These are phyloP conservation scores for Apis cerana DNA, from an alignment of 1,140 invertebrate species.

Conservation along the genomic window DNA sequence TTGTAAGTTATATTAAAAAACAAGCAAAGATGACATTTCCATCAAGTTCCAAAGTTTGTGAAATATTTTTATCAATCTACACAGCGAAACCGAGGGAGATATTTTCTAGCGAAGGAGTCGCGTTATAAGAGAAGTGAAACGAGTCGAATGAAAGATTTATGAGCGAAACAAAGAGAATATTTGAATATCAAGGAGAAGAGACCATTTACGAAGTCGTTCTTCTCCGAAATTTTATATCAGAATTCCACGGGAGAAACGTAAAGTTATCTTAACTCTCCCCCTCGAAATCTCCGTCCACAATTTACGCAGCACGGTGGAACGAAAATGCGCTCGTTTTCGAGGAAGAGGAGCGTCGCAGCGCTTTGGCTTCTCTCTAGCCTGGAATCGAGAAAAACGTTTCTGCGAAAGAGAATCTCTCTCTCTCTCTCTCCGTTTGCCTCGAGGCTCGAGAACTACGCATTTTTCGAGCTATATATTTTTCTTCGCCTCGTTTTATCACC, in stretches of 20 bases:
- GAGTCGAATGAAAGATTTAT: background rate
- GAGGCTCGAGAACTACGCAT: constrained; percentile 1
- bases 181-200: background rate
- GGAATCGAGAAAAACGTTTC: constrained; percentile 49
- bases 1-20: too few species aligned
- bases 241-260: too few species aligned
- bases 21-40: too few species aligned
- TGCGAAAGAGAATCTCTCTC: constrained; percentile 10
- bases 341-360: constrained; percentile 2
- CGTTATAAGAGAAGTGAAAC: background rate
- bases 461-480: constrained; percentile 14
- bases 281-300: background rate
- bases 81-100: background rate
- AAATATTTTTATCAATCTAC: background rate
- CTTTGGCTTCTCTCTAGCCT: background rate
- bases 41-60: background rate
- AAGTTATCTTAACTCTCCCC: too few species aligned
- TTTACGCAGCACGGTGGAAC: constrained; percentile 18
- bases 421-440: too few species aligned
- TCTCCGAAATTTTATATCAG: background rate
- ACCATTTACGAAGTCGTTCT: background rate
- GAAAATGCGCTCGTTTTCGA: constrained; percentile 28
- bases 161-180: background rate
- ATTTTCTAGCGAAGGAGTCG: background rate
- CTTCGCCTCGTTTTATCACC: too few species aligned